A percentile compares a stretch with the other conserved stretches of the same genome.
phyloP scores from a whole-genome alignment of 1,140 invertebrate species.

The Popillia japonica region DNA sequence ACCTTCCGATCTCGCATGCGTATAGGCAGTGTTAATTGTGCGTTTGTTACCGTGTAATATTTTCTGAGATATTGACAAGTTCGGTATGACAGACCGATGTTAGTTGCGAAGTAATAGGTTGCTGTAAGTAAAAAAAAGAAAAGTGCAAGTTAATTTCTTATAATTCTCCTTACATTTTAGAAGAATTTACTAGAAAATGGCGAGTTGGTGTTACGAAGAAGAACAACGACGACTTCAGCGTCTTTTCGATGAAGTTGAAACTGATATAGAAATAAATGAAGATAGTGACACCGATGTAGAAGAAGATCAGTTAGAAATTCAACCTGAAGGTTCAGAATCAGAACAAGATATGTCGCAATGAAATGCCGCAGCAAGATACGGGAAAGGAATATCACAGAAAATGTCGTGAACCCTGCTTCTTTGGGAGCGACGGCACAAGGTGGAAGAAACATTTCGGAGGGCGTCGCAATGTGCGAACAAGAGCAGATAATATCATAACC shows the following conservation, averaged over 20 bases:
- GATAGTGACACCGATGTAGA: not conserved
- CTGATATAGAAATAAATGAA: not conserved
- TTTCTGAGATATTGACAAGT: too few relatives aligned
- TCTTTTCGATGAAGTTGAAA: constrained; percentile 11
- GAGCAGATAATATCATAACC: constrained; percentile 19
- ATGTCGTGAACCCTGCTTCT: not conserved
- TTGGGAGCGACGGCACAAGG: not conserved
- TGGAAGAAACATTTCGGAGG: not conserved
- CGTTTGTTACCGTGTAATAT: too few relatives aligned
- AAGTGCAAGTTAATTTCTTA: too few relatives aligned
- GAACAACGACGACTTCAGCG: not conserved
- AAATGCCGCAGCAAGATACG: not conserved
- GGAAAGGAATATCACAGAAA: not conserved
- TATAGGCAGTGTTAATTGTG: too few relatives aligned
- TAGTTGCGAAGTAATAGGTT: too few relatives aligned
- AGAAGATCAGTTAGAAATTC: constrained; percentile 7
- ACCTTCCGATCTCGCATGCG: too few relatives aligned
- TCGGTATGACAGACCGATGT: too few relatives aligned
- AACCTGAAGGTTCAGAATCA: not conserved
- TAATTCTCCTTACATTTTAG: too few relatives aligned
- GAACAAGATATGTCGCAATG: not conserved
- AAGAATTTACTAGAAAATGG: not conserved
- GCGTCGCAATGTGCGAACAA: not conserved
- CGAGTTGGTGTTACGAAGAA: not conserved
- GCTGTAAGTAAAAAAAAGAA: too few relatives aligned